These are phyloP conservation scores for Heliconius eleuchia DNA, from an alignment of 1,140 invertebrate genomes.

Conservation along the genomic window DNA sequence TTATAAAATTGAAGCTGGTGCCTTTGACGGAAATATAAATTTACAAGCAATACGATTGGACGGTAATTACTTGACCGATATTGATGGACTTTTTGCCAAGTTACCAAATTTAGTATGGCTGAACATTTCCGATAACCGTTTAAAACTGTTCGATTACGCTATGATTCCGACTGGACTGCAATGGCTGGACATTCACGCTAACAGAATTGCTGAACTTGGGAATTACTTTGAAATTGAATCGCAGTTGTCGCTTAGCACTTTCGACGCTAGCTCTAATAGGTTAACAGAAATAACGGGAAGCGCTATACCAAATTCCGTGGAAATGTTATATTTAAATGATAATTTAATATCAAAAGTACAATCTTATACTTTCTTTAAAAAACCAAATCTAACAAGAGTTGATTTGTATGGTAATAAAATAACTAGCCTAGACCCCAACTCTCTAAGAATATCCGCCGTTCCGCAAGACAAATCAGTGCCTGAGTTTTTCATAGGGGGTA, in stretches of 20 bases:
- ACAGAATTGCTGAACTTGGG: slow-evolving; percentile 92
- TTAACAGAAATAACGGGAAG: slow-evolving; percentile 92
- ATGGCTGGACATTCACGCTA: slow-evolving; percentile 94
- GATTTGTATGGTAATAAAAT: slow-evolving; percentile 93
- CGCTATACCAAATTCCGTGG: slow-evolving; percentile 93
- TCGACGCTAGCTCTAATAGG: slow-evolving; percentile 93
- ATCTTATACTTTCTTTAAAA: slow-evolving; percentile 96
- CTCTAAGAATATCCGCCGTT: slow-evolving; percentile 90
- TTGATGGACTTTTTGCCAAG: slow-evolving; percentile 91
- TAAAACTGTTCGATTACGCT: slow-evolving; percentile 95
- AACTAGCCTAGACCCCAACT: slow-evolving; percentile 92
- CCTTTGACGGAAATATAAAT: slow-evolving; percentile 92
- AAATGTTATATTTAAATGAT: slow-evolving; percentile 91
- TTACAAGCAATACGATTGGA: slow-evolving; percentile 93
- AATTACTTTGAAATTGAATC: slow-evolving; percentile 95
- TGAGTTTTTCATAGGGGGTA: slow-evolving; percentile 94
- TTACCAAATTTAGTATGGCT: slow-evolving; percentile 94
- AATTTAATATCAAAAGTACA: slow-evolving; percentile 94
- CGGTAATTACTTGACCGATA: slow-evolving; percentile 92
- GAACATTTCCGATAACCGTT: slow-evolving; percentile 94
- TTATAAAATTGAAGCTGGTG: slow-evolving; percentile 90
- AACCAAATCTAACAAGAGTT: slow-evolving; percentile 93
- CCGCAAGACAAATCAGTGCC: slow-evolving; percentile 89
- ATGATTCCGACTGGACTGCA: slow-evolving; percentile 93
- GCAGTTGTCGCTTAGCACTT: slow-evolving; percentile 89